Percentiles rank a stretch among this genome's conserved stretches.
Conservation (phyloP, 2,888 invertebrate genomes). For the Sphinx pinastri region DNA sequence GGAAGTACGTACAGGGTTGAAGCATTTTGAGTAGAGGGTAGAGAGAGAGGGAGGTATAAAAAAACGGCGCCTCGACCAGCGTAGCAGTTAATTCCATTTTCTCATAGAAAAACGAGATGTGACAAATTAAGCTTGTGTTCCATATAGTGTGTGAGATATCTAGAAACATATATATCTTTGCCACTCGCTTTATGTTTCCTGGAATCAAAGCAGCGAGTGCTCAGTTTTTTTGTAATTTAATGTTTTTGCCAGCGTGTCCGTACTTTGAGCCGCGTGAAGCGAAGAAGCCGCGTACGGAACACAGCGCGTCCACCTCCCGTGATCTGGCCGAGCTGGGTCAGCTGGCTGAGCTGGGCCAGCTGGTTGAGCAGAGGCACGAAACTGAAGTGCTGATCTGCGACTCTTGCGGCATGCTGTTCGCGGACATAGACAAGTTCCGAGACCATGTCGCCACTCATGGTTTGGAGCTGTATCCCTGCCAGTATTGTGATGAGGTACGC, state of each 20-base stretch:
- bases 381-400: constrained; percentile 64
- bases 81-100: too few species aligned
- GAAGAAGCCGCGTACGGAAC: constrained; percentile 56
- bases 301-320: constrained; percentile 36
- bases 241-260: constrained; percentile 62
- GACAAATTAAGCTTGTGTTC: too few species aligned
- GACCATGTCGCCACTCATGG: constrained; percentile 63
- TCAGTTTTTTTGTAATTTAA: too few species aligned
- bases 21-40: too few species aligned
- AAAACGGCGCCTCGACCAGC: too few species aligned
- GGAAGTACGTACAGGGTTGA: constrained; percentile 59
- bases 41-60: too few species aligned
- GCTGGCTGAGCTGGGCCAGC: constrained; percentile 41
- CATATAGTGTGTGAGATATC: too few species aligned
- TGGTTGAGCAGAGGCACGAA: constrained; percentile 37
- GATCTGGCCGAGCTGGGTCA: constrained; percentile 34
- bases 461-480: constrained; percentile 62
- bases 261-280: constrained; percentile 75
- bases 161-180: too few species aligned
- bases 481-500: constrained; percentile 61
- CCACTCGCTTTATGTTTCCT: too few species aligned
- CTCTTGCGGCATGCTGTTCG: constrained; percentile 65
- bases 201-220: too few species aligned
- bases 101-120: too few species aligned
- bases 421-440: constrained; percentile 57